These are phyloP conservation scores for Drosophila azteca DNA, from an alignment of 1,140 invertebrate species.

Conservation along the genomic window DNA sequence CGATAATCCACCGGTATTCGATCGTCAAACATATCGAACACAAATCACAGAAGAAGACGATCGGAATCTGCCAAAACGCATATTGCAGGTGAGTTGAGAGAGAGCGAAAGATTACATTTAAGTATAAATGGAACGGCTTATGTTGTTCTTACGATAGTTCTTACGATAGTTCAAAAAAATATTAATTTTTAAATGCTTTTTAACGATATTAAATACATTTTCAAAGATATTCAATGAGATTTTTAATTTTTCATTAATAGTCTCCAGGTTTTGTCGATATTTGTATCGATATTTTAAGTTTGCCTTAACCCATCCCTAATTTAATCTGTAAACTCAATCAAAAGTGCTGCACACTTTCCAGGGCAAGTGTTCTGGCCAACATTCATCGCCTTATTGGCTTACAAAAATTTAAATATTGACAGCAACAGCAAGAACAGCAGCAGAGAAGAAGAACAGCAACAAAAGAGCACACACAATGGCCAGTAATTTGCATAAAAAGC, in stretches of 20 bases:
- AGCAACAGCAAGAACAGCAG: conserved; percentile 19
- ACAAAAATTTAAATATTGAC: conserved; percentile 70
- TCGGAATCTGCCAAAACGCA: conserved; percentile 87
- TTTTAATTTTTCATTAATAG: no score
- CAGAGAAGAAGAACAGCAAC: conserved; percentile 5
- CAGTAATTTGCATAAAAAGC: conserved; percentile 71
- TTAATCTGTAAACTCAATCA: not conserved
- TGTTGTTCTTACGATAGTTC: no score
- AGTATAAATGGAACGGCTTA: no score
- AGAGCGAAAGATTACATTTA: no score
- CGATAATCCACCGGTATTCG: conserved; percentile 87
- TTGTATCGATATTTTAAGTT: no score
- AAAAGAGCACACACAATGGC: conserved; percentile 51
- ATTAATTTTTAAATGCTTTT: no score
- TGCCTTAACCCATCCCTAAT: no score
- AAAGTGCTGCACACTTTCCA: conserved; percentile 30
- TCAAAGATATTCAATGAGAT: no score
- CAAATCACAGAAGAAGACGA: conserved; percentile 88
- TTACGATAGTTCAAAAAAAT: no score
- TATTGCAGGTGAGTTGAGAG: conserved; percentile 85
- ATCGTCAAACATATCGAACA: conserved; percentile 87
- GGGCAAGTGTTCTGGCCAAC: conserved; percentile 3
- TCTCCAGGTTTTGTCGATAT: no score
- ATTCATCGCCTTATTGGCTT: conserved; percentile 46
- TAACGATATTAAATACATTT: no score